phyloP scores from a whole-genome alignment of 2,888 invertebrate species.

The Selenia dentaria region DNA sequence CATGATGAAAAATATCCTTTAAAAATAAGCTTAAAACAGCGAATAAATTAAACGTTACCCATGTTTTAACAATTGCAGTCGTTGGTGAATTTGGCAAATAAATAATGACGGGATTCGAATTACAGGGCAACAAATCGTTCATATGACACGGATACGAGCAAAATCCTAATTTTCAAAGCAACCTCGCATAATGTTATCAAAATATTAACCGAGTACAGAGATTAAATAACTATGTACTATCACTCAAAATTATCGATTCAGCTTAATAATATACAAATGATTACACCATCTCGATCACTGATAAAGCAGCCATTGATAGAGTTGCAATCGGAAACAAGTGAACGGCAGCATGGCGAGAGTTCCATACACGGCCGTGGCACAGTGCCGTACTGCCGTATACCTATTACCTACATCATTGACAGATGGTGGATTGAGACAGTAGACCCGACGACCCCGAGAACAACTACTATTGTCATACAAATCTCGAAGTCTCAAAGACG shows the following conservation, averaged over 20 bases:
- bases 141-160: too few species aligned
- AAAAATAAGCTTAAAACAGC: too few species aligned
- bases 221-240: slow-evolving; percentile 1
- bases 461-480: slow-evolving; percentile 33
- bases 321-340: slow-evolving; percentile 53
- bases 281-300: slow-evolving; percentile 25
- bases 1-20: too few species aligned
- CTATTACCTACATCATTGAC: slow-evolving; percentile 56
- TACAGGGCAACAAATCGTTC: too few species aligned
- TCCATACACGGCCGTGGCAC: slow-evolving; percentile 34
- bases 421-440: slow-evolving; percentile 49
- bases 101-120: too few species aligned
- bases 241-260: slow-evolving; percentile 8
- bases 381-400: slow-evolving; percentile 46
- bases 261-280: slow-evolving; percentile 8
- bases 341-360: slow-evolving; percentile 52
- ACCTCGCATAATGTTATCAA: too few species aligned
- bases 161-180: too few species aligned
- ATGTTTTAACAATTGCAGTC: too few species aligned
- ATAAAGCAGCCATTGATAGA: slow-evolving; percentile 19
- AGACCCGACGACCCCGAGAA: slow-evolving; percentile 56
- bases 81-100: too few species aligned
- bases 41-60: too few species aligned
- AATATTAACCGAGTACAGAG: slow-evolving; percentile 5
- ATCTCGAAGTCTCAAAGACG: slow-evolving; percentile 24